A percentile compares a stretch with the other conserved stretches of the same genome.
Conservation (phyloP, 2,888 invertebrate genomes). For the Cephus pygmeus region DNA sequence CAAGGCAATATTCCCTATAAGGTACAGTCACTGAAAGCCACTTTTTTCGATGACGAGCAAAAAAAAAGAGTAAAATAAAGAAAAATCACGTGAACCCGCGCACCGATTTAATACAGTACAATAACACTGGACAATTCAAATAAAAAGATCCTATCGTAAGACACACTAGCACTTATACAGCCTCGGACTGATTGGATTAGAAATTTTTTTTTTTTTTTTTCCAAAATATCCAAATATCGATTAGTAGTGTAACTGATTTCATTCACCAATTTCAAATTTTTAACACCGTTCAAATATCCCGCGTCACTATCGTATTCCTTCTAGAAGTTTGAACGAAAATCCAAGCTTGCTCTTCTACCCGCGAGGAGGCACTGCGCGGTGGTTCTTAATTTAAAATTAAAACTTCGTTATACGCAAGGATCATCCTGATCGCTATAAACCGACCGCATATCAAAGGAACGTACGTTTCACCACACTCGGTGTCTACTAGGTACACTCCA, state of each 20-base stretch:
- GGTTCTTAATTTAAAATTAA: neutral
- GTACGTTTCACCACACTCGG: neutral
- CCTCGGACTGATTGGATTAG: neutral
- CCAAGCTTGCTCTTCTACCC: neutral
- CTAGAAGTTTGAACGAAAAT: neutral
- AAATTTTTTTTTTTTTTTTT: neutral
- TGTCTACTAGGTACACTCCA: conserved; percentile 40
- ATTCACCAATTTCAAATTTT: neutral
- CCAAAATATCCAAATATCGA: neutral
- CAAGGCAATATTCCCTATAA: neutral
- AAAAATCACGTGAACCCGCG: neutral
- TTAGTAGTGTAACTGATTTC: neutral
- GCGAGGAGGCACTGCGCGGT: neutral
- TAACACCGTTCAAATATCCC: neutral
- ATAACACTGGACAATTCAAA: neutral
- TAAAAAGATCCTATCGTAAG: neutral
- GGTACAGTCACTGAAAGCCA: neutral
- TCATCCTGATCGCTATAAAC: neutral
- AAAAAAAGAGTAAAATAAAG: neutral
- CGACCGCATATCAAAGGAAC: neutral
- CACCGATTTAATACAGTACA: neutral
- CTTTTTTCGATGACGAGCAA: neutral
- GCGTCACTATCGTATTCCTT: neutral
- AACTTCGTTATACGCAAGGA: neutral
- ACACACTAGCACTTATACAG: neutral